phyloP scores from a whole-genome alignment of 2,113 vertebrate genomes.

The Geococcyx californianus region DNA sequence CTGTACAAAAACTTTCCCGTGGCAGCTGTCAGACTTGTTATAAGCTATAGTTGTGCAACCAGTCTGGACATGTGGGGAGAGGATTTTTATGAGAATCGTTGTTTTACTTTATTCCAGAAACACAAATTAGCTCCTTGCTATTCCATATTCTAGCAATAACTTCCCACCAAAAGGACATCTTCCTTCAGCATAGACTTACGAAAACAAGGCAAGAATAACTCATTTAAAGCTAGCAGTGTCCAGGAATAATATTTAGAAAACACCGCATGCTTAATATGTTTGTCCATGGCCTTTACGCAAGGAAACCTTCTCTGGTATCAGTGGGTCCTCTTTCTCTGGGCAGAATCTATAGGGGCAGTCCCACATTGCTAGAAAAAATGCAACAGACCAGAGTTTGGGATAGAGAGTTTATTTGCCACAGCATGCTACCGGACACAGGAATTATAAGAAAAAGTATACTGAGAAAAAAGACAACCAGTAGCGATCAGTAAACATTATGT shows the following conservation, averaged over 20 bases:
- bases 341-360: neutral
- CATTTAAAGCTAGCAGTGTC: neutral
- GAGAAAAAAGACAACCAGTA: neutral
- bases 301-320: neutral
- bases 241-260: neutral
- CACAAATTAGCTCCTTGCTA: neutral
- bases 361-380: neutral
- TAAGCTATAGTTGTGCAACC: neutral
- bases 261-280: neutral
- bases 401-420: neutral
- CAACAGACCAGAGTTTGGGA: neutral
- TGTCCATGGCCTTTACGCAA: neutral
- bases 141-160: neutral
- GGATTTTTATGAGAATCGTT: neutral
- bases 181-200: neutral
- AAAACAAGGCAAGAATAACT: neutral
- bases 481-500: neutral
- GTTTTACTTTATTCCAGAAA: neutral
- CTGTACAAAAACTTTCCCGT: neutral
- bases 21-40: neutral
- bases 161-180: neutral
- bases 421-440: neutral
- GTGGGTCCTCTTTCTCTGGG: neutral
- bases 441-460: neutral
- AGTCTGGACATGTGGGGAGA: neutral